A percentile compares a stretch with the other conserved stretches of the same genome.
These are phyloP conservation scores for Achlya flavicornis DNA, from an alignment of 2,888 invertebrate species.

Conservation along the genomic window DNA sequence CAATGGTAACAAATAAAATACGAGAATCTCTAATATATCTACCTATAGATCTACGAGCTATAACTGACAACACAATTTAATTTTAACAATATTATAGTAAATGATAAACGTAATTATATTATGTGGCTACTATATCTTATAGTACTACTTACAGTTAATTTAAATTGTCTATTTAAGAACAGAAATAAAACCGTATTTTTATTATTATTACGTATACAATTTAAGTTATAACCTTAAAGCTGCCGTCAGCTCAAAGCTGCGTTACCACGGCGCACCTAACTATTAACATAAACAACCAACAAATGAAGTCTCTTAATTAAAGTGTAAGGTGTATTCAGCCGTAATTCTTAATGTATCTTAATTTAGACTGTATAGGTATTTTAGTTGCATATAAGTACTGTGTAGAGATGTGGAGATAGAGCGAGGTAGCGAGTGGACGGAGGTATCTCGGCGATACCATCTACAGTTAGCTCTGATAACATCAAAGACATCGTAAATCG, in stretches of 20 bases:
- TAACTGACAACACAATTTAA: too few relatives aligned
- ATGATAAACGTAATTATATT: too few relatives aligned
- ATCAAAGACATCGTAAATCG: conserved; percentile 44
- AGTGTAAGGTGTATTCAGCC: conserved; percentile 40
- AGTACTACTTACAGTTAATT: too few relatives aligned
- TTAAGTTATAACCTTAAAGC: neutral
- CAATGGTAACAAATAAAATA: too few relatives aligned
- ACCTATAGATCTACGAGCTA: too few relatives aligned
- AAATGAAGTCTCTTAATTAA: conserved; percentile 52
- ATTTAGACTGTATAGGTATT: conserved; percentile 62
- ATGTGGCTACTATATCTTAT: too few relatives aligned
- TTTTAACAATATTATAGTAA: too few relatives aligned
- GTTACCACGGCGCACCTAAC: neutral
- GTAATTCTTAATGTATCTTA: conserved; percentile 56
- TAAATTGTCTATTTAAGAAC: too few relatives aligned
- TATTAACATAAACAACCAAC: conserved; percentile 8
- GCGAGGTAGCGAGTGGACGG: conserved; percentile 35
- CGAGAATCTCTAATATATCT: too few relatives aligned
- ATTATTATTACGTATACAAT: neutral
- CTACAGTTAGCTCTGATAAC: conserved; percentile 53
- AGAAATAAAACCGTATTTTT: neutral
- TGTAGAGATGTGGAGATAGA: conserved; percentile 57
- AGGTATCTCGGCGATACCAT: conserved; percentile 53
- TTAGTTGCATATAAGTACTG: conserved; percentile 54
- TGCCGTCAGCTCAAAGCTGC: neutral